Evolutionary conservation across 2,888 invertebrate genomes (phyloP), one percentile per base, ranked within the genome.

Genomic region (Teleiodes luculella): DNA sequence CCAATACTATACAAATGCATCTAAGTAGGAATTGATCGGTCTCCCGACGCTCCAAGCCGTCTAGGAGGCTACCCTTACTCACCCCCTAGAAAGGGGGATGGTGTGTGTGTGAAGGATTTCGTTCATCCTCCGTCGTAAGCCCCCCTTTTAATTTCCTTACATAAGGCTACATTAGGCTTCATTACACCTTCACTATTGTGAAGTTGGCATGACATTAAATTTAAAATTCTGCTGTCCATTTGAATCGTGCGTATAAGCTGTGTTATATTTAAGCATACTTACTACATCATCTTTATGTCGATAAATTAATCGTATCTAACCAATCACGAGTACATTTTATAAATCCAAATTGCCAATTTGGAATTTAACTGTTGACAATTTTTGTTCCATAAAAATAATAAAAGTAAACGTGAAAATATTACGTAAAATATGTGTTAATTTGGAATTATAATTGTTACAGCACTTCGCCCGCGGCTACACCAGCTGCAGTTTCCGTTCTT

Each of bases 51-150:
- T 49, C 72, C 71, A 66, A 57, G 63, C 69, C 62, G 78, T 77
- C 78, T 78, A 72, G 70, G 64, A 70, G 62, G 66, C 65, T 68
- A 67, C 59, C 61, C 63, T 46, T 54, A 55, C 57, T 52, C 55
- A 57, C 57, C 61, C 56, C 53, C 61, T 54, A 57, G 57, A 63
- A 63, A 62, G 63, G 59, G 64, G 24, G 24, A 24, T 24, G n/a
- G n/a, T 8, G 33, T 8, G n/a, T 33, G 33, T 33, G 33, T 33
- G 10, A 64, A 24, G 65, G 70, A 67, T 57, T 60, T 64, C 68
- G 68, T 70, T 67, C 68, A 69, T 67, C 63, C 62, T 60, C 58
- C 59, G 50, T 61, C 58, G 39, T 41, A 10, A 41, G 20, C 57
- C 59, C 59, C 55, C 57, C 56, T 58, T 54, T 53, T 54, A 65